Evolutionary conservation across 2,113 vertebrate genomes (phyloP).

Genomic region (Taxidea taxus): DNA sequence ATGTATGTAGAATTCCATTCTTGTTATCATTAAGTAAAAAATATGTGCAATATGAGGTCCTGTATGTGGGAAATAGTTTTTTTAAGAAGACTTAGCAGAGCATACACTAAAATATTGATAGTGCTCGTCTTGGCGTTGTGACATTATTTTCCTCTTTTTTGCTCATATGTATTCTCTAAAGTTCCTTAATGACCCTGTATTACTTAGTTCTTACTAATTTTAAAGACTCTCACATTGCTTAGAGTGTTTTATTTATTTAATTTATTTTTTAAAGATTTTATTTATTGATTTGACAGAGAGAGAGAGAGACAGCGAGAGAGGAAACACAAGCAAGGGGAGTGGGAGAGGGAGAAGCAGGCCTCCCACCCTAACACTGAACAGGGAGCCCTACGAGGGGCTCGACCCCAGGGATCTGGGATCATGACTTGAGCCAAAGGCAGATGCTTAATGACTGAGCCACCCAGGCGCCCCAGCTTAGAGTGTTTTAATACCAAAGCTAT

Average conservation of each 20-base stretch:
- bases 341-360: too few relatives aligned
- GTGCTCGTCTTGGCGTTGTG: not conserved
- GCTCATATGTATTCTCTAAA: not conserved
- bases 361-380: too few relatives aligned
- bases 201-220: conserved; percentile 5
- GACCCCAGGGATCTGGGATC: too few relatives aligned
- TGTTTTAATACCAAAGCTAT: conserved; percentile 9
- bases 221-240: conserved; percentile 19
- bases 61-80: not conserved
- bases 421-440: too few relatives aligned
- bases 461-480: not conserved
- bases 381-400: too few relatives aligned
- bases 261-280: too few relatives aligned
- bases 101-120: not conserved
- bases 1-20: not conserved
- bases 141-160: not conserved
- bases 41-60: not conserved
- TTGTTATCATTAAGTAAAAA: not conserved
- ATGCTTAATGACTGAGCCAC: too few relatives aligned
- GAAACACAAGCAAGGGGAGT: too few relatives aligned
- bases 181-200: not conserved
- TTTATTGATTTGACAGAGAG: too few relatives aligned
- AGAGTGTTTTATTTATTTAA: not conserved
- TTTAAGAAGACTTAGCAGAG: not conserved
- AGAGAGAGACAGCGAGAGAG: too few relatives aligned